Base-by-base conservation (phyloP, 2,888 invertebrate species). In the Chrysolina americana region DNA sequence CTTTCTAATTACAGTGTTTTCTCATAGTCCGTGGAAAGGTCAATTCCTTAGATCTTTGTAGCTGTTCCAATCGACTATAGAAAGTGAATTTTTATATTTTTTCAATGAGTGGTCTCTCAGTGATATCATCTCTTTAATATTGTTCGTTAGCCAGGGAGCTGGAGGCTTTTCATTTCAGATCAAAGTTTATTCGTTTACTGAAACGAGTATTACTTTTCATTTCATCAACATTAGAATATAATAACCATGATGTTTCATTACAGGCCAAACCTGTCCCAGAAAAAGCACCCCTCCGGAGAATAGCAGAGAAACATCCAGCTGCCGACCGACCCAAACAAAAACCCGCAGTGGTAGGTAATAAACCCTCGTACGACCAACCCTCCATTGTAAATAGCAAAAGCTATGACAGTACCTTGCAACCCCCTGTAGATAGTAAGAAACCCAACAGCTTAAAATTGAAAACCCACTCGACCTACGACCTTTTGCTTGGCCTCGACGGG, bases 401-500 rank as follows among this genome's bases (percentile, higher is more conserved):
- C 94, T 94, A 83, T 92, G 93, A 78, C 56, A 78, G 78, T 62
- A 76, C 76, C 72, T 65, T 80, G 53, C 76, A 79, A 78, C 65
- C 81, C 90, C 91, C 62, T 89, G 89, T 84, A 91, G 91, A 78
- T 71, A 73, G 47, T 50, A 75, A 76, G 78, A 88, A 91, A 78
- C 90, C 91, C 66, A 89, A 89, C 83, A 91, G 90, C 78, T 88
- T 92, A 71, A 89, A 91, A 63, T 88, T 91, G 19, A 89, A 80
- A 80, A 68, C 86, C 75, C 83, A 84, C 73, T 82, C 82, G 66
- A 93, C 93, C 48, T 95, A 93, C 83, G 96, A 96, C 86, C 91
- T 95, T 76, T 89, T 96, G 75, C 91, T 93, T 21, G 94, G 93
- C 66, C 90, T 96, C 88, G 96, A 96, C 85, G 94, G 94, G 76